Evolutionary conservation across 2,888 invertebrate species (phyloP).

Genomic region (Malachius bipustulatus): DNA sequence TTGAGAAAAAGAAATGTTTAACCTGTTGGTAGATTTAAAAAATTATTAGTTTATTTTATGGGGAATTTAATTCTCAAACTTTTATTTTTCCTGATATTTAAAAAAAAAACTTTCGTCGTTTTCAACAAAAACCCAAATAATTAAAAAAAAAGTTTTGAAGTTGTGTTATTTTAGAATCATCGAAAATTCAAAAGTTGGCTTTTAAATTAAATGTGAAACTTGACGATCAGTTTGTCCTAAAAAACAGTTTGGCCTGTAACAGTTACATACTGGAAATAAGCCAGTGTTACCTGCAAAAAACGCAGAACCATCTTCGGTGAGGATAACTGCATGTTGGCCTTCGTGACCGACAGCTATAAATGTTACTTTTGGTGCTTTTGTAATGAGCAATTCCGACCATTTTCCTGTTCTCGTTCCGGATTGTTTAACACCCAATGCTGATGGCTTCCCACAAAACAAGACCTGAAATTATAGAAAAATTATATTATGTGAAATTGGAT

Average conservation of each 20-base stretch:
- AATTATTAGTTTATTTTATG: no score
- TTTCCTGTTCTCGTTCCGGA: conserved; percentile 41
- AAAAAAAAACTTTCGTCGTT: no score
- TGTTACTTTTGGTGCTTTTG: conserved; percentile 59
- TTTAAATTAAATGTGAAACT: no score
- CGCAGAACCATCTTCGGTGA: conserved; percentile 88
- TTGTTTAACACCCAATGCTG: conserved; percentile 72
- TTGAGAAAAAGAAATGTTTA: not conserved
- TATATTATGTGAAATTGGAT: not conserved
- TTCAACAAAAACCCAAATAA: not conserved
- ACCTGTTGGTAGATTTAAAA: not conserved
- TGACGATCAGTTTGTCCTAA: no score
- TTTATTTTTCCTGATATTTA: no score
- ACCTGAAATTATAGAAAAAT: conserved; percentile 40
- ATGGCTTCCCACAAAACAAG: conserved; percentile 77
- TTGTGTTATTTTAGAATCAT: not conserved
- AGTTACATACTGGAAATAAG: not conserved
- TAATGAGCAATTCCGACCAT: conserved; percentile 51
- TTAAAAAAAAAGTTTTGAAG: not conserved
- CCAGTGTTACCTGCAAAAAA: conserved; percentile 50
- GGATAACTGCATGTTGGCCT: conserved; percentile 78
- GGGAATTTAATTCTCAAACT: no score
- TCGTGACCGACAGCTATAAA: conserved; percentile 89
- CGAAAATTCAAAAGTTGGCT: no score
- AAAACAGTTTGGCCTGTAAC: no score